Percentiles rank a stretch among this genome's conserved stretches.
These are phyloP conservation scores for Entomobrya multifasciata DNA, from an alignment of 2,888 invertebrate species.

Conservation along the genomic window DNA sequence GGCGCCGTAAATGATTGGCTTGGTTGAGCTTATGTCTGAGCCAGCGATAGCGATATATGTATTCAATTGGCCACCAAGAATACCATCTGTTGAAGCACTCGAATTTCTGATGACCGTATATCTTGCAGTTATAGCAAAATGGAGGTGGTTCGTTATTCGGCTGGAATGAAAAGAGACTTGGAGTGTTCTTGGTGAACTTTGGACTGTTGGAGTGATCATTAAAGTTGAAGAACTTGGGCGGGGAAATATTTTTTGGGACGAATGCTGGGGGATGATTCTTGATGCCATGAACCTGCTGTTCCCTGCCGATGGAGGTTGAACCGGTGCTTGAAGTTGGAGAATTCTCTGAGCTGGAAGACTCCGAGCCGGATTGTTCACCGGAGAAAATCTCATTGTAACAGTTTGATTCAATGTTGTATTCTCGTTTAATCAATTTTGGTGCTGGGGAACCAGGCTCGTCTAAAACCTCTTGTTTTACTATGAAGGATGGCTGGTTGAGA, in stretches of 20 bases:
- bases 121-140: constrained; percentile 60
- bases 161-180: too few relatives aligned
- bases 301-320: not conserved
- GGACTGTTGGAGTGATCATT: too few relatives aligned
- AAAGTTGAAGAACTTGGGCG: too few relatives aligned
- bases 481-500: not conserved
- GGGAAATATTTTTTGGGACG: too few relatives aligned
- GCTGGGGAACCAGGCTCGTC: not conserved
- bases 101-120: constrained; percentile 22
- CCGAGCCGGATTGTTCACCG: too few relatives aligned
- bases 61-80: constrained; percentile 52
- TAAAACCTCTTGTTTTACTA: not conserved
- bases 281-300: too few relatives aligned
- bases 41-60: constrained; percentile 27
- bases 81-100: not conserved
- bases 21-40: not conserved
- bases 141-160: not conserved
- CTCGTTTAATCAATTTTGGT: constrained; percentile 17
- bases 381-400: not conserved
- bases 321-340: not conserved
- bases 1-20: not conserved
- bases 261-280: too few relatives aligned
- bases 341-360: not conserved
- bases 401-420: not conserved
- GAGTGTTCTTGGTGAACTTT: too few relatives aligned